phyloP scores from a whole-genome alignment of 2,113 vertebrate genomes.

The Zapornia atra region DNA sequence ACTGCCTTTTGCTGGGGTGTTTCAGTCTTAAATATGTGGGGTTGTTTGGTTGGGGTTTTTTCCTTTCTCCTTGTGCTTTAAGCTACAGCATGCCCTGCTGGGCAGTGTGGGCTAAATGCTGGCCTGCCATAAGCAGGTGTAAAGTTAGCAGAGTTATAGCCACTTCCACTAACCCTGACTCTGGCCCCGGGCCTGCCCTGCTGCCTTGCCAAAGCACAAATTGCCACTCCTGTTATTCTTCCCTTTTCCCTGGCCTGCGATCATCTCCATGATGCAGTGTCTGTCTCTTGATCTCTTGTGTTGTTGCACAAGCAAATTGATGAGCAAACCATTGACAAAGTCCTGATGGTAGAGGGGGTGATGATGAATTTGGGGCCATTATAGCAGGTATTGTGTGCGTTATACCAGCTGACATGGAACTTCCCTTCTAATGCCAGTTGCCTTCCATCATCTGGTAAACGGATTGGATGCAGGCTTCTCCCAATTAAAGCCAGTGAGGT shows the following conservation, averaged over 20 bases:
- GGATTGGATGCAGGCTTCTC: slow-evolving; percentile 56
- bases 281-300: neutral
- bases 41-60: too few relatives aligned
- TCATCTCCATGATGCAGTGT: slow-evolving; percentile 20
- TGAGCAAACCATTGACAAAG: slow-evolving; percentile 65
- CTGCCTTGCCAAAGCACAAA: slow-evolving; percentile 23
- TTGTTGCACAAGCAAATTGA: slow-evolving; percentile 45
- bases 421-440: slow-evolving; percentile 47
- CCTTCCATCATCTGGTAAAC: slow-evolving; percentile 57
- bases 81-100: neutral
- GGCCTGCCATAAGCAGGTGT: neutral
- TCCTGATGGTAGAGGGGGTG: slow-evolving; percentile 32
- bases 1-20: neutral
- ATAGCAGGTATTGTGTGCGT: slow-evolving; percentile 17
- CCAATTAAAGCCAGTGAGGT: slow-evolving; percentile 69
- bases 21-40: neutral
- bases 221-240: neutral
- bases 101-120: neutral
- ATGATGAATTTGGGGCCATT: slow-evolving; percentile 54
- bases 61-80: neutral
- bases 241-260: neutral
- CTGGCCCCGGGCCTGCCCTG: neutral
- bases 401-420: slow-evolving; percentile 61
- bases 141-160: neutral
- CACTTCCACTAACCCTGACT: neutral